Conservation (phyloP, 1,140 invertebrate species). For the Lordiphosa stackelbergi region DNA sequence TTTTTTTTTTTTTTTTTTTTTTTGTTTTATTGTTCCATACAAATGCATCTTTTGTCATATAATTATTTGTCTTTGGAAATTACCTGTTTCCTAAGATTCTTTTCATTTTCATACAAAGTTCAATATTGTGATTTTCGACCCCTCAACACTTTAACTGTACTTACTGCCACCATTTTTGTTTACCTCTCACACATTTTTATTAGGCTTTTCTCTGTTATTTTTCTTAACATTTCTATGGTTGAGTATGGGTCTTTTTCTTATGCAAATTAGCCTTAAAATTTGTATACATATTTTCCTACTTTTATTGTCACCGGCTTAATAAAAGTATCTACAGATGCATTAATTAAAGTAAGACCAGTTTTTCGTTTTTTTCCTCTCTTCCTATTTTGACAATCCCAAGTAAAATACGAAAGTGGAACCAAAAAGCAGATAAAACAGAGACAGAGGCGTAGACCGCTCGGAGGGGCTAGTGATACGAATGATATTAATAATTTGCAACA, state of each 20-base stretch:
- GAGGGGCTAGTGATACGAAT: not conserved
- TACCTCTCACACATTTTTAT: slow-evolving; percentile 1
- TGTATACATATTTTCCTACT: slow-evolving; percentile 1
- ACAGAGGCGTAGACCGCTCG: slow-evolving; percentile 3
- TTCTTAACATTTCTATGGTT: slow-evolving; percentile 10
- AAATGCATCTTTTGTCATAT: too few relatives aligned
- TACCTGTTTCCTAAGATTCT: too few relatives aligned
- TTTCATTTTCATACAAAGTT: too few relatives aligned
- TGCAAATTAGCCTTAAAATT: slow-evolving; percentile 19
- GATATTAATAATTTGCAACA: too few relatives aligned
- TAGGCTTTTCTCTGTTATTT: not conserved
- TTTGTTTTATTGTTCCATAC: too few relatives aligned
- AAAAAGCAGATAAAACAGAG: slow-evolving; percentile 9
- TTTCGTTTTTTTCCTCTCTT: slow-evolving; percentile 3
- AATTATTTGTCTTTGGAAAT: too few relatives aligned
- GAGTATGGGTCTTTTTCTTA: slow-evolving; percentile 27
- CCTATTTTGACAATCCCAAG: slow-evolving; percentile 1
- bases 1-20: too few relatives aligned
- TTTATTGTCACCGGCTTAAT: slow-evolving; percentile 38
- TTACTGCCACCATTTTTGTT: slow-evolving; percentile 6
- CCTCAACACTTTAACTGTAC: slow-evolving; percentile 29
- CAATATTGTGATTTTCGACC: too few relatives aligned
- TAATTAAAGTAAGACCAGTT: slow-evolving; percentile 35
- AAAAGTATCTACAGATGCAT: slow-evolving; percentile 34
- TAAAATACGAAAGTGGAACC: not conserved